Evolutionary conservation across 2,797 vertebrate genomes (phyloP).

Genomic region (Serranus cabrilla): DNA sequence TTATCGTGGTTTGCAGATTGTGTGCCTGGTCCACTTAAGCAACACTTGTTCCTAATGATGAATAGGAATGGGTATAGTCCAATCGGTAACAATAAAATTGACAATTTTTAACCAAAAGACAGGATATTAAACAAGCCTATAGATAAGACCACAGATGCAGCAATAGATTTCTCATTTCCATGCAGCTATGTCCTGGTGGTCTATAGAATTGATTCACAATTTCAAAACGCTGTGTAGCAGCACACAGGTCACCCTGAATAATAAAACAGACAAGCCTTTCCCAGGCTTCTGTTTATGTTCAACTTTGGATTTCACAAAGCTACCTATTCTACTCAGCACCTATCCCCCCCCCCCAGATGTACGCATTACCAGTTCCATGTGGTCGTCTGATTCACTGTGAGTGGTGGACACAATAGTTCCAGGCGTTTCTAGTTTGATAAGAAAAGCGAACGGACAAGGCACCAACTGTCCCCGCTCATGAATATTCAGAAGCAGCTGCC

Average conservation of each 20-base stretch:
- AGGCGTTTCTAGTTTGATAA: constrained; percentile 77
- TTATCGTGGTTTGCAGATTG: constrained; percentile 7
- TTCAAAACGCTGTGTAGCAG: constrained; percentile 17
- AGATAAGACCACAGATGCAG: constrained; percentile 38
- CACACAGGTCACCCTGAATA: constrained; percentile 32
- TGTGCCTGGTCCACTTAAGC: constrained; percentile 20
- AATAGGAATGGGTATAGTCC: constrained; percentile 17
- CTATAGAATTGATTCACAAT: constrained; percentile 48
- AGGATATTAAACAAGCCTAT: constrained; percentile 39
- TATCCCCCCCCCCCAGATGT: constrained; percentile 17
- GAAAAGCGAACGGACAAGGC: constrained; percentile 80
- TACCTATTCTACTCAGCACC: neutral
- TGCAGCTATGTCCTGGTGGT: constrained; percentile 5
- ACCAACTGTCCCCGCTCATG: constrained; percentile 84
- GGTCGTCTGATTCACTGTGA: constrained; percentile 56
- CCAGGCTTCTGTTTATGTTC: neutral
- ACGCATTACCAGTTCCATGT: constrained; percentile 13
- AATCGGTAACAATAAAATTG: constrained; percentile 21
- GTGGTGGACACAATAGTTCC: constrained; percentile 72
- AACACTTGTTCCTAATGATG: constrained; percentile 26
- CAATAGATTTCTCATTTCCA: constrained; percentile 60
- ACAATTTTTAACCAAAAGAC: constrained; percentile 36
- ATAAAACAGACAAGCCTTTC: neutral
- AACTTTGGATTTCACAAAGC: constrained; percentile 11
- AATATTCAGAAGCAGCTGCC: constrained; percentile 89